Percentiles rank a stretch among this genome's conserved stretches.
Evolutionary conservation across 1,140 invertebrate species (phyloP).

Genomic region (Pseudomyrmex pallidus): DNA sequence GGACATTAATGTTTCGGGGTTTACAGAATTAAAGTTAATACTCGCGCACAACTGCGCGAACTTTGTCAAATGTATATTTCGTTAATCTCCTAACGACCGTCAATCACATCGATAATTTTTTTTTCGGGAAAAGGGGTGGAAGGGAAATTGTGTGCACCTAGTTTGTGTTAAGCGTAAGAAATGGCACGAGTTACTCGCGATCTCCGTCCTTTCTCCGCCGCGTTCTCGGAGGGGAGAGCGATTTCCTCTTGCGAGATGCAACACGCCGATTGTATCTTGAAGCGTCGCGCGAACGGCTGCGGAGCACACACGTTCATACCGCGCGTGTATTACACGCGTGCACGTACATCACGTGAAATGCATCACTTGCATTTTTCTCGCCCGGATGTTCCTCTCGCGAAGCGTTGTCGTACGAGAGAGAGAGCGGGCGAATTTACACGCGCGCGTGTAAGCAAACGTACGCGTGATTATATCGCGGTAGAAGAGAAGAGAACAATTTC

Average conservation of each 20-base stretch:
- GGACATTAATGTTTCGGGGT: no score
- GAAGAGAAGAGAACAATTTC: background rate
- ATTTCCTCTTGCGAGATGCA: conserved; percentile 35
- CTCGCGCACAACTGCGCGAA: background rate
- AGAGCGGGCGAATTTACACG: background rate
- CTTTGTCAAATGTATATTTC: background rate
- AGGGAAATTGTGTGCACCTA: background rate
- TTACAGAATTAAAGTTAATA: conserved; percentile 4
- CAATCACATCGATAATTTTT: conserved; percentile 51
- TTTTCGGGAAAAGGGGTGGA: background rate
- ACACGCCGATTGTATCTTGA: conserved; percentile 16
- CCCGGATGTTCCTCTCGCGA: background rate
- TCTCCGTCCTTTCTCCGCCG: background rate
- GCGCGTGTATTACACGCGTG: background rate
- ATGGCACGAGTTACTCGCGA: conserved; percentile 22
- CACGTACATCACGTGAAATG: background rate
- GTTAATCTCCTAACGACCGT: background rate
- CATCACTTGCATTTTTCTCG: conserved; percentile 5
- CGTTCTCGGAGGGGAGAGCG: background rate
- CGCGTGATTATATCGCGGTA: conserved; percentile 6
- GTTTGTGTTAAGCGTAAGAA: conserved; percentile 55
- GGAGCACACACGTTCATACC: background rate
- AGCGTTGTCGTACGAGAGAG: background rate
- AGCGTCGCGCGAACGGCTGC: conserved; percentile 10
- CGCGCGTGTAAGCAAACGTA: background rate